phyloP scores from a whole-genome alignment of 2,888 invertebrate species.

The Endotricha flammealis region DNA sequence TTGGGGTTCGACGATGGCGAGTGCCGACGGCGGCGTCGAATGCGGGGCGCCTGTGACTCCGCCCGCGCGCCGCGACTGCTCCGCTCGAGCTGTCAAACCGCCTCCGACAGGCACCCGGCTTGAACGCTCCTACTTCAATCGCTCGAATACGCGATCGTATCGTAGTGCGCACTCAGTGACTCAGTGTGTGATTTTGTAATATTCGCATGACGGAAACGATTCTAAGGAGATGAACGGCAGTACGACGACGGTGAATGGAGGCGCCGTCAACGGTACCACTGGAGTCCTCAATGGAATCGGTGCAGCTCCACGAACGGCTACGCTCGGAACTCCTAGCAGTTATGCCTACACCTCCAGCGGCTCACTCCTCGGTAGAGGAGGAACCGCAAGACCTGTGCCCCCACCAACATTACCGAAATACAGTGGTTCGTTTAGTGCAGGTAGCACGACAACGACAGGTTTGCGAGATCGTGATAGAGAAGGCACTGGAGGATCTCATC shows the following conservation, averaged over 20 bases:
- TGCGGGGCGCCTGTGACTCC: slow-evolving; percentile 52
- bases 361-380: slow-evolving; percentile 78
- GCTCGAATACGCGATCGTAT: slow-evolving; percentile 55
- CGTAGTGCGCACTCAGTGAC: slow-evolving; percentile 62
- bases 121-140: slow-evolving; percentile 64
- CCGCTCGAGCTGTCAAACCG: slow-evolving; percentile 73
- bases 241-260: slow-evolving; percentile 73
- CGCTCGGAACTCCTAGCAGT: slow-evolving; percentile 77
- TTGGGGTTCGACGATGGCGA: slow-evolving; percentile 47
- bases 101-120: slow-evolving; percentile 72
- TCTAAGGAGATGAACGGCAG: slow-evolving; percentile 74
- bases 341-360: slow-evolving; percentile 81
- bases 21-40: slow-evolving; percentile 47
- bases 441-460: slow-evolving; percentile 81
- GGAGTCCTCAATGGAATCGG: slow-evolving; percentile 65
- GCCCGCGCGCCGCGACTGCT: slow-evolving; percentile 62
- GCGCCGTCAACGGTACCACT: slow-evolving; percentile 69
- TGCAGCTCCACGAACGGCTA: slow-evolving; percentile 67
- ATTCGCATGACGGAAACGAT: slow-evolving; percentile 65
- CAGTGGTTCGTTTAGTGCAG: slow-evolving; percentile 87
- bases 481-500: slow-evolving; percentile 85
- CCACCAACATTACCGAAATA: slow-evolving; percentile 89
- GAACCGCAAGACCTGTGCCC: slow-evolving; percentile 84
- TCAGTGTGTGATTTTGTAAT: slow-evolving; percentile 61
- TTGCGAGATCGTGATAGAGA: slow-evolving; percentile 82